Percentiles rank a stretch among this genome's conserved stretches.
Evolutionary conservation across 2,797 vertebrate genomes (phyloP).

Genomic region (Brachyalestes nurse): DNA sequence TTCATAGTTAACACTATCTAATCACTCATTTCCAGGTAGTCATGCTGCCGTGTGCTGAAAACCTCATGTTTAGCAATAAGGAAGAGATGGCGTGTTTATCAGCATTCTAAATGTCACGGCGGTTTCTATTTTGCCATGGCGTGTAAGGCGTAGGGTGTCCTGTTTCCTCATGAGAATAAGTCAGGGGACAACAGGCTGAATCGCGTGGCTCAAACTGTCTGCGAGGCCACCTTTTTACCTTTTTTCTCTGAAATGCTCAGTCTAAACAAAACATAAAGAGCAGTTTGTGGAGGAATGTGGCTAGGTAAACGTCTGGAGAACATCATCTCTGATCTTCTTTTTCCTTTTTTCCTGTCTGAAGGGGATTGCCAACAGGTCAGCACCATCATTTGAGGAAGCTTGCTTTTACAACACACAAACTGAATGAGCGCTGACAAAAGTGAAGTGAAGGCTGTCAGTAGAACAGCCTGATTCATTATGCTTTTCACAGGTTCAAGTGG

Average conservation of each 20-base stretch:
- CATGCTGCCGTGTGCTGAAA: neutral
- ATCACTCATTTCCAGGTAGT: neutral
- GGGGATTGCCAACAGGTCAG: neutral
- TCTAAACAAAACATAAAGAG: neutral
- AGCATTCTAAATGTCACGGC: constrained; percentile 4
- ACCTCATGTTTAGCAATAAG: neutral
- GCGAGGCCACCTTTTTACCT: neutral
- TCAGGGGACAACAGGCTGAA: neutral
- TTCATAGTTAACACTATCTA: too few species aligned
- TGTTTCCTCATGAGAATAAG: constrained; percentile 8
- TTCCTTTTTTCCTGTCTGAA: neutral
- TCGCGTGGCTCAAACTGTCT: neutral
- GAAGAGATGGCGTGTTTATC: neutral
- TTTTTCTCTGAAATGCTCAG: neutral
- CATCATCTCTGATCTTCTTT: neutral
- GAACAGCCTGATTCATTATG: neutral
- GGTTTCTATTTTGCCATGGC: neutral
- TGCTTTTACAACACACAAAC: neutral
- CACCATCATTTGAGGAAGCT: neutral
- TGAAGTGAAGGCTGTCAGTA: neutral
- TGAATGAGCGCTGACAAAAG: neutral
- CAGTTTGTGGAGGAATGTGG: neutral
- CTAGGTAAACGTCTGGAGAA: neutral
- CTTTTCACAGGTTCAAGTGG: neutral
- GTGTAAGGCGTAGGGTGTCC: neutral